A percentile compares a stretch with the other conserved stretches of the same genome.
phyloP scores from a whole-genome alignment of 2,113 vertebrate species.

The Neoarius graeffei region DNA sequence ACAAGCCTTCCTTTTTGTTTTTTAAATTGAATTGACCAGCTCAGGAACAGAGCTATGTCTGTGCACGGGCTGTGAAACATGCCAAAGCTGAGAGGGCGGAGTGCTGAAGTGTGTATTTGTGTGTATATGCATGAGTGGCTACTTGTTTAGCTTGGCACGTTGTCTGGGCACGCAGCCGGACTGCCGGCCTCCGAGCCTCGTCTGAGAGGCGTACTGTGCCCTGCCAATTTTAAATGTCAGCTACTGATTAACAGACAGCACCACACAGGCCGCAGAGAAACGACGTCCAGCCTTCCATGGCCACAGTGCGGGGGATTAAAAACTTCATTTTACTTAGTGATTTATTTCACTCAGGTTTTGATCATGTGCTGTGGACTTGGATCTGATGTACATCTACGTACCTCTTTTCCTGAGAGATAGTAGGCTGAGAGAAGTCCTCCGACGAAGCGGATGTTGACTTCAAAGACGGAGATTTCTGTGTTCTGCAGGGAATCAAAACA shows the following conservation, averaged over 20 bases:
- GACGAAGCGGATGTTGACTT: constrained; percentile 98
- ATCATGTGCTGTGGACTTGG: background rate
- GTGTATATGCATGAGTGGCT: constrained; percentile 13
- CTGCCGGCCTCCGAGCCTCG: constrained; percentile 26
- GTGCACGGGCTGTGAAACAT: constrained; percentile 35
- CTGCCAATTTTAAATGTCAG: constrained; percentile 53
- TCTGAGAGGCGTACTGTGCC: constrained; percentile 32
- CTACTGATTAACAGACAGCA: constrained; percentile 37
- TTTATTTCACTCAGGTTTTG: background rate
- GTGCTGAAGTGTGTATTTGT: background rate
- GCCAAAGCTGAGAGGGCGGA: constrained; percentile 23
- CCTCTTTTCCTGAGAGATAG: constrained; percentile 97
- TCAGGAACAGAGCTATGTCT: constrained; percentile 45
- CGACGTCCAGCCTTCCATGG: background rate
- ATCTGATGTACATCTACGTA: constrained; percentile 66
- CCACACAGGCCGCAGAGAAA: constrained; percentile 2
- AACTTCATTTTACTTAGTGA: background rate
- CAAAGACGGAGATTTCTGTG: constrained; percentile 94
- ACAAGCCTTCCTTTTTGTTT: constrained; percentile 30
- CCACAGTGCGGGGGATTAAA: background rate
- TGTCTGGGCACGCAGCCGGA: constrained; percentile 39
- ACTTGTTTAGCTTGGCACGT: constrained; percentile 49
- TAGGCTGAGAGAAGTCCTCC: constrained; percentile 96
- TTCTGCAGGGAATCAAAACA: constrained; percentile 74
- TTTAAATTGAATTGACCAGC: constrained; percentile 35